Base-by-base conservation (phyloP, 2,888 invertebrate species). In the Limenitis camilla region DNA sequence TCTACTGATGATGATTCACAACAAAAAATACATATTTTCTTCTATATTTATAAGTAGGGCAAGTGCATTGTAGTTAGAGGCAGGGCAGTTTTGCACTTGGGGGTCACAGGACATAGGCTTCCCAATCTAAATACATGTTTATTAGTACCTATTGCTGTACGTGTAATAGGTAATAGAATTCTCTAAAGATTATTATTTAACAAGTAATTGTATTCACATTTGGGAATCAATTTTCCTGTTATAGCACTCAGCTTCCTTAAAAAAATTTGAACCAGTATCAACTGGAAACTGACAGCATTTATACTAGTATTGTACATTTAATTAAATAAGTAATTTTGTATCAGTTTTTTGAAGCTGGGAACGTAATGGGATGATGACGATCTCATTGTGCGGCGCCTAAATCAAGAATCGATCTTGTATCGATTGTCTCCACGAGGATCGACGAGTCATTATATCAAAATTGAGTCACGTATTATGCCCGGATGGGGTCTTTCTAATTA, bases 401-500 rank as follows among this genome's bases (percentile, higher is more conserved):
- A 46, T 38, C 52, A 46, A 44, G 50, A 55, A 56, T 58, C 49
- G 56, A 61, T 57, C 55, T 51, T 40, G 42, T 35, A 67, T 62
- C 71, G 65, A 69, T 72, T 66, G 72, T 73, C 68, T 64, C 64
- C 56, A 42, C 64, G 52, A 44, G 48, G 60, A 61, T 62, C 65
- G 64, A 55, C 66, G 59, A 75, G 71, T 75, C 76, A 75, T 76
- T 75, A 74, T 68, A 74, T 70, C 72, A 71, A 74, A 71, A 83
- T 83, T 76, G 74, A 85, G 76, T 85, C 85, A 84, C 85, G 85
- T 85, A 79, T 76, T 72, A 68, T 72, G 77, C 75, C 76, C 64
- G 70, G 70, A 76, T 72, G 74, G 79, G 74, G 68, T 69, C 74
- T 80, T 82, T 83, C 76, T 84, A 84, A 85, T 82, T 80, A 83